A percentile compares a stretch with the other conserved stretches of the same genome.
Evolutionary conservation across 2,113 vertebrate genomes (phyloP).

Genomic region (Sclerurus mexicanus): DNA sequence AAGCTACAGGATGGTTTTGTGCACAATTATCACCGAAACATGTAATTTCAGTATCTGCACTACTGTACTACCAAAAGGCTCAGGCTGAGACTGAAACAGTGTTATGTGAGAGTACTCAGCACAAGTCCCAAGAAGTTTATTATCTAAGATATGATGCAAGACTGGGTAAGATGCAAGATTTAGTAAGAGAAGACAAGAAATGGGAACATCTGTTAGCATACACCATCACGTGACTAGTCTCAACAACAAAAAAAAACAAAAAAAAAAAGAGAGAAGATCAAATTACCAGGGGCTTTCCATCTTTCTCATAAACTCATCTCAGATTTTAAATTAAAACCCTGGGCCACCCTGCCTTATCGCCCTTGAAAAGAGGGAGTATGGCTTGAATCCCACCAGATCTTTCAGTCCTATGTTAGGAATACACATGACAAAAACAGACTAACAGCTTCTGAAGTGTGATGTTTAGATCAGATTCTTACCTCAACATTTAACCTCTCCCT

Average conservation of each 20-base stretch:
- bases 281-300: not conserved
- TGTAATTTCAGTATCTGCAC: not conserved
- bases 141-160: not conserved
- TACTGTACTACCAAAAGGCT: not conserved
- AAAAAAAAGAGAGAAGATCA: not conserved
- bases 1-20: not conserved
- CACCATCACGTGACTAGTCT: not conserved
- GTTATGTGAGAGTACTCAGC: not conserved
- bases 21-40: not conserved
- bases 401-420: not conserved
- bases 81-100: not conserved
- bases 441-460: slow-evolving; percentile 7
- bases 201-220: not conserved
- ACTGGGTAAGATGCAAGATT: not conserved
- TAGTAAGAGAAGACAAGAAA: not conserved
- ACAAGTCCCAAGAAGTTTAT: not conserved
- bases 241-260: not conserved
- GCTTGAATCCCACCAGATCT: not conserved
- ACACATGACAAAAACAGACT: not conserved
- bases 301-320: not conserved
- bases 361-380: not conserved
- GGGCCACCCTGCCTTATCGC: not conserved
- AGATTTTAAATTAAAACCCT: not conserved
- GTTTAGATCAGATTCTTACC: not conserved
- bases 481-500: not conserved